These are phyloP conservation scores for Hirtodrosophila cameraria DNA, from an alignment of 2,888 invertebrate genomes.

Conservation along the genomic window DNA sequence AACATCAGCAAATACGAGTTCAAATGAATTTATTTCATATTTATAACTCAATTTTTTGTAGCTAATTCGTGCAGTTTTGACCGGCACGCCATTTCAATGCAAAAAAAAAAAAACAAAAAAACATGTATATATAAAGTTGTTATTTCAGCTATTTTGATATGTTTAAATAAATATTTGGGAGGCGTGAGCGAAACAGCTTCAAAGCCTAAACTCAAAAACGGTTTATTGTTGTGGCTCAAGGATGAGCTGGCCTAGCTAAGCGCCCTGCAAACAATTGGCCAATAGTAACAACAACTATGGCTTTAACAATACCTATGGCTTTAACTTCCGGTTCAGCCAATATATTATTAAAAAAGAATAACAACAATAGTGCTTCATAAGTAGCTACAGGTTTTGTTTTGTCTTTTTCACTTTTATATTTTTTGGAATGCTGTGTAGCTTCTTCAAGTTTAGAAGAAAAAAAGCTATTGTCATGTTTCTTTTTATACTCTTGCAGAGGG, in stretches of 20 bases:
- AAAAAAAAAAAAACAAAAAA: too few relatives aligned
- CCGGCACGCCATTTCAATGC: conserved; percentile 29
- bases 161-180: conserved; percentile 28
- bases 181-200: conserved; percentile 17
- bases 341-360: conserved; percentile 16
- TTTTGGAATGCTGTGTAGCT: conserved; percentile 17
- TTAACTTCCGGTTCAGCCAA: conserved; percentile 40
- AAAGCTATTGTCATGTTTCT: conserved; percentile 36
- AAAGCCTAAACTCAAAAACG: conserved; percentile 19
- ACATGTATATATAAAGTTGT: too few relatives aligned
- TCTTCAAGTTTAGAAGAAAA: conserved; percentile 53
- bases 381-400: conserved; percentile 42
- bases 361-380: conserved; percentile 2
- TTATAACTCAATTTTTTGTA: conserved; percentile 38
- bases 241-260: conserved; percentile 18
- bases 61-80: conserved; percentile 30
- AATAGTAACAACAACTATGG: conserved; percentile 8
- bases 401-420: conserved; percentile 5
- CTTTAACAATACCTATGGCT: conserved; percentile 10
- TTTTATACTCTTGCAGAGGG: too few relatives aligned
- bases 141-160: conserved; percentile 10
- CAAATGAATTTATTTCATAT: conserved; percentile 24
- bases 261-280: conserved; percentile 18
- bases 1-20: conserved; percentile 24
- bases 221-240: conserved; percentile 28